Percentiles rank a stretch among this genome's conserved stretches.
These are phyloP conservation scores for Takifugu bimaculatus DNA, from an alignment of 2,113 vertebrate species.

Conservation along the genomic window DNA sequence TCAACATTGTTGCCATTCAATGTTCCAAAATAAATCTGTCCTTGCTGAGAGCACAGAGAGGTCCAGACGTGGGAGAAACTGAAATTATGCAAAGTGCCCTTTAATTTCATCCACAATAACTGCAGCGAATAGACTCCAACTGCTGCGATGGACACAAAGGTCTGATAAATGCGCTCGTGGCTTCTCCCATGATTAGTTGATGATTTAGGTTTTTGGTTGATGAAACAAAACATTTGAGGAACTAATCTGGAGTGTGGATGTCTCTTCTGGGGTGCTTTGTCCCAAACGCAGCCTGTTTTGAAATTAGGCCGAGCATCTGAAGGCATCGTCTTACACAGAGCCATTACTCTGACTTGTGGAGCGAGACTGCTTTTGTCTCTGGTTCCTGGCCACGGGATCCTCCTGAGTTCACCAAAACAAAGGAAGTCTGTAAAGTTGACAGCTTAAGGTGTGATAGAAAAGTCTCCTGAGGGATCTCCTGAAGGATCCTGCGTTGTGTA, in stretches of 20 bases:
- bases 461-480: constrained; percentile 3
- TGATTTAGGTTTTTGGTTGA: too few species aligned
- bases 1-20: not conserved
- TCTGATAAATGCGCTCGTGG: not conserved
- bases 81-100: not conserved
- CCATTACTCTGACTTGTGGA: constrained; percentile 52
- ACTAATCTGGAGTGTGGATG: constrained; percentile 3
- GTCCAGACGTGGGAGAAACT: constrained; percentile 12
- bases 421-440: constrained; percentile 2
- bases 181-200: not conserved
- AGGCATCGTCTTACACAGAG: constrained; percentile 57
- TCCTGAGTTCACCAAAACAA: constrained; percentile 10
- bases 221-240: not conserved
- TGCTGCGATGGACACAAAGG: not conserved
- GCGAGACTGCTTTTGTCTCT: constrained; percentile 51
- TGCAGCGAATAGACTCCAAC: not conserved
- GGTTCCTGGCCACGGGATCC: constrained; percentile 38
- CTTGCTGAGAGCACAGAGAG: constrained; percentile 1
- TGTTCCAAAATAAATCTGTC: constrained; percentile 13
- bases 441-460: not conserved
- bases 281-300: constrained; percentile 10
- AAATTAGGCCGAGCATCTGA: constrained; percentile 27
- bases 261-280: not conserved
- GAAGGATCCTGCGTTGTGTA: constrained; percentile 7
- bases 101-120: not conserved